A percentile compares a stretch with the other conserved stretches of the same genome.
Conservation (phyloP, 1,140 invertebrate species). For the Pseudomyrmex cubaensis region DNA sequence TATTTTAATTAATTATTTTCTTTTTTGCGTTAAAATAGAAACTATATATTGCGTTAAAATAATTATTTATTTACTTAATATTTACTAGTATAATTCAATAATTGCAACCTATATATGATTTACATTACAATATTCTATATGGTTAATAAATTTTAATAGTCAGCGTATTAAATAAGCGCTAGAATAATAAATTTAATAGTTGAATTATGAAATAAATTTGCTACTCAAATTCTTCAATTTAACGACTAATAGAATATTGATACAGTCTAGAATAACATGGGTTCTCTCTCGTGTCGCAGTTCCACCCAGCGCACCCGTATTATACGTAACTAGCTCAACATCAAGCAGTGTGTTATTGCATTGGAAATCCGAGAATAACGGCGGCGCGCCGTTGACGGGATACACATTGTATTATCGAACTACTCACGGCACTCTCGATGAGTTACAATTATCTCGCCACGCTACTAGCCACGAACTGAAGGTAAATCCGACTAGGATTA, state of each 20-base stretch:
- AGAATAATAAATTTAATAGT: too few species aligned
- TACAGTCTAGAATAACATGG: constrained; percentile 13
- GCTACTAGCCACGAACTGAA: constrained; percentile 89
- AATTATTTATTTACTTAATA: neutral
- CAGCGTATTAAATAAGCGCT: too few species aligned
- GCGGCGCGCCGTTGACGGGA: constrained; percentile 88
- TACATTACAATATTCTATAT: neutral
- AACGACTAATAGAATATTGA: constrained; percentile 18
- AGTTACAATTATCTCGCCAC: constrained; percentile 88
- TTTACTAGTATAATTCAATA: neutral
- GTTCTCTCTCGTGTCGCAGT: constrained; percentile 81
- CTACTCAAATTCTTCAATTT: constrained; percentile 2
- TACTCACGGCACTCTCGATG: constrained; percentile 88
- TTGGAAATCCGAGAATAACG: constrained; percentile 90
- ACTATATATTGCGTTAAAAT: neutral
- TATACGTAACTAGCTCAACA: constrained; percentile 90
- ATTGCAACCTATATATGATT: neutral
- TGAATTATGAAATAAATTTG: constrained; percentile 2
- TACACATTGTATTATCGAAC: constrained; percentile 89
- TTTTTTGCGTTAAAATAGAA: neutral
- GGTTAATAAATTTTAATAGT: constrained; percentile 19
- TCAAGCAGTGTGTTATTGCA: constrained; percentile 90
- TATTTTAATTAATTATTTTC: neutral
- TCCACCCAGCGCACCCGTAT: constrained; percentile 88
- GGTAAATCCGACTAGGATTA: constrained; percentile 76